Evolutionary conservation across 2,797 vertebrate species (phyloP), one percentile per base, ranked within the genome.

Genomic region (Melanotaenia pygmaea): DNA sequence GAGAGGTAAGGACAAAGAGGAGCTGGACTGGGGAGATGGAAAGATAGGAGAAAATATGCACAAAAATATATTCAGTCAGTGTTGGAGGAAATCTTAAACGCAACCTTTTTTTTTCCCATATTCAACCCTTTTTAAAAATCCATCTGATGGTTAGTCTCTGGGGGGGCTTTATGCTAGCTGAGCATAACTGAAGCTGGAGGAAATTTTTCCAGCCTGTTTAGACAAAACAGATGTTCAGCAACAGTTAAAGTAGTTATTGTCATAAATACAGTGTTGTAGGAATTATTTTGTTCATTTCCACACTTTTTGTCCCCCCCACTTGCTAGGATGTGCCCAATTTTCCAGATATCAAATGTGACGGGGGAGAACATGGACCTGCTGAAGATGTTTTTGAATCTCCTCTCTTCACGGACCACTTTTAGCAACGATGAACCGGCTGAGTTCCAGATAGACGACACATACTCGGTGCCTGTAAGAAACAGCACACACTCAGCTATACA

Each of bases 381-480:
- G 59, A 99, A 99, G 94, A 99, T 98, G 97, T 99, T 99, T 89
- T 94, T 99, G 82, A 99, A 99, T 91, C 96, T 99, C 38, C 94
- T 99, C 11, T 98, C 97, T 20, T 96, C 97, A 9, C 94, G 97
- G 74, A 97, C 96, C 67, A 96, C 95, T 81, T 99, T 96, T 85
- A 95, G 93, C 81, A 96, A 98, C 59, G 97, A 98, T 6, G 96
- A 99, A 59, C 98, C 97, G 0, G 97, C 98, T 0, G 98, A 99
- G 94, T 99, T 99, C 76, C 98, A 99, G 85, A 99, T 99, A 81
- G 98, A 99, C 0, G 97, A 99, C 86, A 99, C 98, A 5, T 99
- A 99, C 84, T 99, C 97, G 6, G 98, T 99, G 72, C 98, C 98
- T 59, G 98, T 99, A 77, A 32, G 75, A 38, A 57, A 51, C 3